Evolutionary conservation across 92 coral and sea anemone genomes (phyloP), one percentile per base, ranked within the genome.

Genomic region (Heteractis magnifica): DNA sequence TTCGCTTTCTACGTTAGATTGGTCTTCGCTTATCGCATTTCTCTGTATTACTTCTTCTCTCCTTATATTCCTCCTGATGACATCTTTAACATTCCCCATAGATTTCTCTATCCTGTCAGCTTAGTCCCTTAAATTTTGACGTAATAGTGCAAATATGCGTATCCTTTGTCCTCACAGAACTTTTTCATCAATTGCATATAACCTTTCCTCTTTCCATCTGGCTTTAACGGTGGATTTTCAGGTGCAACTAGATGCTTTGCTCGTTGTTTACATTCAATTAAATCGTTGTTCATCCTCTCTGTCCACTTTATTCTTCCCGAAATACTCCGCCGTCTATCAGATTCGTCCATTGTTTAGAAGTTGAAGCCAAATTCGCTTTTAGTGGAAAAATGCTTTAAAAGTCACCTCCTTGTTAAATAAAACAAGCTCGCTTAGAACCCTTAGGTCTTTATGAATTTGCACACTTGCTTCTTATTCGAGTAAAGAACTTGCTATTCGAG

Each of bases 101-200:
- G 79, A 79, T 76, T 83, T 87, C 76, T 87, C 90, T 65, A 83
- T 44, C 75, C 78, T 72, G 58, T 78, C 90, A 20, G 88, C 90
- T 77, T 87, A 88, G 73, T 87, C 90, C 77, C 90, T 68, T 53
- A 83, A 68, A 78, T 87, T 87, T 65, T 87, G 84, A 75, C 90
- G 72, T 70, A 75, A 62, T 83, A 87, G 52, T 78, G 77, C 20
- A 87, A 71, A 51, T 87, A 48, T 78, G 26, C 62, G 70, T 77
- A 82, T 58, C 85, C 86, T 51, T 64, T 79, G 53, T 79, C 80
- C n/a, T 86, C 89, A 86, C 86, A 86, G 8, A 86, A 79, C 72
- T 86, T 79, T 85, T 84, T 79, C 78, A 84, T 84, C 11, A 79
- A 21, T 51, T 49, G 49, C 86, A 79, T 84, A 71, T 80, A 85